Conservation (phyloP, 1,140 invertebrate species). For the Phymastichus coffea region DNA sequence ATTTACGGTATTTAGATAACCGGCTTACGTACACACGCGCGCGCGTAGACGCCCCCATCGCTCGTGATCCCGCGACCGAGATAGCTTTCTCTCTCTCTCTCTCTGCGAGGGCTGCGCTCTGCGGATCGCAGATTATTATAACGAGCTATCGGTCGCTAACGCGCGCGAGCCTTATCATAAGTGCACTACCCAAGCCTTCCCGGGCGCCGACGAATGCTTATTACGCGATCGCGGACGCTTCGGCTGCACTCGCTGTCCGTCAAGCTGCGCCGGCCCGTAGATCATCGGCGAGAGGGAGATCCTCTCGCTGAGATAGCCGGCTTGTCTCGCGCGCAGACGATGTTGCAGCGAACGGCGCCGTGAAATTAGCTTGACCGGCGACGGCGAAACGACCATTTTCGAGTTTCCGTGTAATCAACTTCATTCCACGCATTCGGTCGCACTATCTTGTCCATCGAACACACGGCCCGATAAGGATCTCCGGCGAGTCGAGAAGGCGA, state of each 20-base stretch:
- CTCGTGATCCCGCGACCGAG: conserved; percentile 1
- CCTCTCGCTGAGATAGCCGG: too few species aligned
- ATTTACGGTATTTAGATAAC: conserved; percentile 46
- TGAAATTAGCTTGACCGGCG: conserved; percentile 4
- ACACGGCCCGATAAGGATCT: not conserved
- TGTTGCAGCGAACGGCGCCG: not conserved
- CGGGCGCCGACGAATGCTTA: too few species aligned
- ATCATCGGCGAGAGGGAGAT: too few species aligned
- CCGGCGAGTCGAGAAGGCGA: too few species aligned
- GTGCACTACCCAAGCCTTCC: too few species aligned
- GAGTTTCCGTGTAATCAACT: conserved; percentile 9
- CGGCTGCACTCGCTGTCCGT: too few species aligned
- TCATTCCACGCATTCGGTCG: not conserved
- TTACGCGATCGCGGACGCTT: not conserved
- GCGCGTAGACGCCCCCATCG: not conserved
- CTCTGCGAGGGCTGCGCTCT: too few species aligned
- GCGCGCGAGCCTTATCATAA: conserved; percentile 10
- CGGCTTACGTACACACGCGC: conserved; percentile 15
- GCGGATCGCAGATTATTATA: conserved; percentile 21
- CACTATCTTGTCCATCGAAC: not conserved
- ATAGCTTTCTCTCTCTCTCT: too few species aligned
- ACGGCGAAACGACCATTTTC: conserved; percentile 1
- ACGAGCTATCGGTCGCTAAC: not conserved
- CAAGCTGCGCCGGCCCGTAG: too few species aligned
- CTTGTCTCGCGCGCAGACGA: too few species aligned